Evolutionary conservation across 1,140 invertebrate genomes (phyloP).

Genomic region (Stegodyphus dumicola): DNA sequence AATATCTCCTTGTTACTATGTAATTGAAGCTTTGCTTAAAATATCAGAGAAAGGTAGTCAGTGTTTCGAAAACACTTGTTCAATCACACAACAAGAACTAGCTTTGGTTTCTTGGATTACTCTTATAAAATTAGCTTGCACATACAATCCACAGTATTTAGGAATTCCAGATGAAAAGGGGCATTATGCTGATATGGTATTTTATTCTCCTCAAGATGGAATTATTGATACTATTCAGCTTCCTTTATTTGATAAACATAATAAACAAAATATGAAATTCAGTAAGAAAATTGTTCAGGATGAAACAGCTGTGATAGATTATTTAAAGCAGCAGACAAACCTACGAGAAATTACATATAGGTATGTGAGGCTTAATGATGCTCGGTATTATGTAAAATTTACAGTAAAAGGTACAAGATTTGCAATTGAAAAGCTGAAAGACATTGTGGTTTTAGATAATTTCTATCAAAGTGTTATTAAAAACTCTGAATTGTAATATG

Average conservation of each 20-base stretch:
- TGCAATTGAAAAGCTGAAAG: conserved; percentile 35
- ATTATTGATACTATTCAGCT: conserved; percentile 24
- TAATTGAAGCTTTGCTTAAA: conserved; percentile 30
- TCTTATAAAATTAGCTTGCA: conserved; percentile 40
- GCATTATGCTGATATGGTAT: background rate
- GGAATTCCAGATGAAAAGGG: conserved; percentile 17
- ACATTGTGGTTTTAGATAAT: conserved; percentile 25
- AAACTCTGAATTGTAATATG: background rate
- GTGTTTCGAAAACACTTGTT: background rate
- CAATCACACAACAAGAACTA: conserved; percentile 1
- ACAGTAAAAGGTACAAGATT: conserved; percentile 31
- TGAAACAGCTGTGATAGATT: background rate
- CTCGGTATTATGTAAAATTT: background rate
- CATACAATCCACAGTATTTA: conserved; percentile 46
- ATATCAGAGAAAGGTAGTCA: conserved; percentile 4
- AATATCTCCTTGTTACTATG: conserved; percentile 33
- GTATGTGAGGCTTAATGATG: background rate
- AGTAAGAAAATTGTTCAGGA: background rate
- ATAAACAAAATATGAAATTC: background rate
- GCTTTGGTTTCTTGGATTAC: conserved; percentile 42
- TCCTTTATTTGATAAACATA: background rate
- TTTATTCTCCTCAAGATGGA: conserved; percentile 29
- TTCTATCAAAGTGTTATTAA: conserved; percentile 25
- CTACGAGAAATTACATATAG: conserved; percentile 4
- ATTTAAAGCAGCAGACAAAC: conserved; percentile 25